Conservation (phyloP, 2,888 invertebrate species). For the Hermaeophaga mercurialis region DNA sequence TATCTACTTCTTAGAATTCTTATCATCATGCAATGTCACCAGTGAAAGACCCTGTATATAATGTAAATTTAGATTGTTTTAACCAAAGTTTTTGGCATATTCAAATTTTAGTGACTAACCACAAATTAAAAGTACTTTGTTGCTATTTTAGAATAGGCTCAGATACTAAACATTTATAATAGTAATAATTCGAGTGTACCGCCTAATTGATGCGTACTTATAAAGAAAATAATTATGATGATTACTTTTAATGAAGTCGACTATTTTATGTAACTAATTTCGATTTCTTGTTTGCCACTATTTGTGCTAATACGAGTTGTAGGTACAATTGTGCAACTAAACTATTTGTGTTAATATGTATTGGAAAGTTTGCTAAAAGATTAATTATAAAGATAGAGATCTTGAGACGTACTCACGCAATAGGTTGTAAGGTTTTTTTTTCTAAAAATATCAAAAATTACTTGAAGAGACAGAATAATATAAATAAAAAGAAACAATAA, state of each 20-base stretch:
- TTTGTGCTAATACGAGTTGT: neutral
- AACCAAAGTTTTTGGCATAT: too few species aligned
- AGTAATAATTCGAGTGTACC: neutral
- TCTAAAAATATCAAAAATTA: too few species aligned
- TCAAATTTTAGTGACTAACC: too few species aligned
- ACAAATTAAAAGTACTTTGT: too few species aligned
- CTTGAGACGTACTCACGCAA: neutral
- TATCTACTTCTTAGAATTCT: too few species aligned
- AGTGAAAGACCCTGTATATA: too few species aligned
- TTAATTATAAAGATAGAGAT: neutral
- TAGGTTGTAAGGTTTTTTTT: too few species aligned
- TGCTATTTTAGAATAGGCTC: too few species aligned
- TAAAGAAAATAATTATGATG: neutral
- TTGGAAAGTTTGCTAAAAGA: neutral
- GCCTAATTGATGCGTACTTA: neutral
- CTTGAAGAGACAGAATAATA: too few species aligned
- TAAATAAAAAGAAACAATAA: too few species aligned
- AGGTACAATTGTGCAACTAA: neutral
- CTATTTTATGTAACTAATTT: neutral
- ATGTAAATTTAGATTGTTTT: too few species aligned
- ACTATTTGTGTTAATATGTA: neutral
- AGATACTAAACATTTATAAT: neutral
- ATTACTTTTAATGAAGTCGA: neutral
- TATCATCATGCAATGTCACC: too few species aligned
- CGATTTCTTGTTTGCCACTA: neutral